These are phyloP conservation scores for Glomeris marginata DNA, from an alignment of 2,888 invertebrate species.

Conservation along the genomic window DNA sequence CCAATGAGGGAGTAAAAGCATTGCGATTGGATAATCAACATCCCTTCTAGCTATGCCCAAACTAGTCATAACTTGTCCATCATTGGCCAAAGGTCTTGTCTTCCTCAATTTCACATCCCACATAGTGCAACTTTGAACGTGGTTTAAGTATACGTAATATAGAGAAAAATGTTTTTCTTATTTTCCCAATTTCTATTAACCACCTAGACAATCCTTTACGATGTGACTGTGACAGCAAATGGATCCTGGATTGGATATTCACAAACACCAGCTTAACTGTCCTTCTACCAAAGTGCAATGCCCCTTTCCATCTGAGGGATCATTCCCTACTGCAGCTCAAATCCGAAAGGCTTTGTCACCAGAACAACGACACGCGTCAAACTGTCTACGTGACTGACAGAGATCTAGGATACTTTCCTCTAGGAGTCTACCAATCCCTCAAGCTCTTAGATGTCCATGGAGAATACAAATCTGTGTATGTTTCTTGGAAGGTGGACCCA, in stretches of 20 bases:
- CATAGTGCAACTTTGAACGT: too few relatives aligned
- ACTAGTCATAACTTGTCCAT: too few relatives aligned
- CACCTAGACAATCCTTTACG: conserved; percentile 13
- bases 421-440: conserved; percentile 13
- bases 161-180: too few relatives aligned
- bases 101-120: too few relatives aligned
- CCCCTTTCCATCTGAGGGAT: conserved; percentile 62
- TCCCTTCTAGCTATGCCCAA: too few relatives aligned
- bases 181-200: too few relatives aligned
- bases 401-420: conserved; percentile 13
- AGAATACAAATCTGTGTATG: conserved; percentile 9
- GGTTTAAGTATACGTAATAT: too few relatives aligned
- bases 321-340: conserved; percentile 40
- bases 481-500: conserved; percentile 14
- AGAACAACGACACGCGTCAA: conserved; percentile 22
- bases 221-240: conserved; percentile 15
- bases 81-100: too few relatives aligned
- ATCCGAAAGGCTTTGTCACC: conserved; percentile 10
- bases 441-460: conserved; percentile 11
- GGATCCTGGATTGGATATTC: conserved; percentile 14
- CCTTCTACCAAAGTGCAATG: conserved; percentile 12
- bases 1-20: too few relatives aligned
- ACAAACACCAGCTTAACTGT: conserved; percentile 12
- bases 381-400: conserved; percentile 15
- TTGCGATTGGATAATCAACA: too few relatives aligned